Percentiles rank a stretch among this genome's conserved stretches.
These are phyloP conservation scores for Stictonetta naevosa DNA, from an alignment of 2,113 vertebrate species.

Conservation along the genomic window DNA sequence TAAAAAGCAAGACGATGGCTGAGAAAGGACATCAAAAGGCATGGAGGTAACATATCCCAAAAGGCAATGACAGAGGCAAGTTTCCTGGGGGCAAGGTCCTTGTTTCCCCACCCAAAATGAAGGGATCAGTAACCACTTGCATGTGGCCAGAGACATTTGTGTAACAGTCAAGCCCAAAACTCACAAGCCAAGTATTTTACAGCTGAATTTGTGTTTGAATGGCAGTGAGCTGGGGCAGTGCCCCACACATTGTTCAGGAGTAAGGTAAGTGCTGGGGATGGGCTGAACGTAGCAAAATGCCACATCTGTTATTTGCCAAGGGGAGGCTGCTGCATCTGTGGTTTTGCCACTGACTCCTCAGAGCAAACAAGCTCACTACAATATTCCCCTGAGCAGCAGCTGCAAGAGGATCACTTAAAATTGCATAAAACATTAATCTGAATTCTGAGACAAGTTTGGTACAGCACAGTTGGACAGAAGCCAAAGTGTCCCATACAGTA, in stretches of 20 bases:
- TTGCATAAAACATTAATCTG: slow-evolving; percentile 65
- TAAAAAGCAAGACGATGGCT: not conserved
- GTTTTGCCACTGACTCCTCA: not conserved
- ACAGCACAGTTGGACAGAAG: slow-evolving; percentile 21
- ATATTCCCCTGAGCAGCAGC: slow-evolving; percentile 41
- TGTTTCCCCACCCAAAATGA: not conserved
- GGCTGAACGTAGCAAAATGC: not conserved
- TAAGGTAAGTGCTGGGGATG: not conserved
- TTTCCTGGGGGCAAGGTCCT: not conserved
- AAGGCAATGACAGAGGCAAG: not conserved
- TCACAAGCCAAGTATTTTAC: not conserved
- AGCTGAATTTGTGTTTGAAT: not conserved
- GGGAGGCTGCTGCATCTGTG: slow-evolving; percentile 9
- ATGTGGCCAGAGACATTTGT: not conserved
- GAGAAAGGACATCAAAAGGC: not conserved
- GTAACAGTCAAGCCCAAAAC: not conserved
- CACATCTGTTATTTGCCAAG: slow-evolving; percentile 16
- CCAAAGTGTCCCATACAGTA: slow-evolving; percentile 44
- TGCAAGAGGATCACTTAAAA: slow-evolving; percentile 47
- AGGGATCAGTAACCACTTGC: not conserved
- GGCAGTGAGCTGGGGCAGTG: not conserved
- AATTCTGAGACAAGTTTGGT: slow-evolving; percentile 65
- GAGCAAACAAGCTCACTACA: not conserved
- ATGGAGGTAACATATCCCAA: not conserved
- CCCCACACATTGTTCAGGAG: not conserved